Evolutionary conservation across 2,113 vertebrate species (phyloP).

Genomic region (Seriola aureovittata): DNA sequence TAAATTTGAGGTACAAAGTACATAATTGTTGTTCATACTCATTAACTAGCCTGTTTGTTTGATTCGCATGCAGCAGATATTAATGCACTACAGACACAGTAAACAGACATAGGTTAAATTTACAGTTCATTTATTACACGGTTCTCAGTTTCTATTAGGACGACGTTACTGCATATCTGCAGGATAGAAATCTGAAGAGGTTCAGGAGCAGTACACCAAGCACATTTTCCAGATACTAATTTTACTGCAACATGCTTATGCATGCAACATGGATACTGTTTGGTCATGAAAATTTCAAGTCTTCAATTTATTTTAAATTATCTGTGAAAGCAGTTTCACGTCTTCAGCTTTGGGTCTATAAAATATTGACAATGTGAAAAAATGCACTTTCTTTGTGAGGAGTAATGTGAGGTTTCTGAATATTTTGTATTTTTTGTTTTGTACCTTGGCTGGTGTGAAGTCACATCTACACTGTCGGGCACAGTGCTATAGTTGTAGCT

Average conservation of each 20-base stretch:
- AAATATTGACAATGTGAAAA: neutral
- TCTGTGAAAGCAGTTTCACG: neutral
- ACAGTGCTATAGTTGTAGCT: conserved; percentile 43
- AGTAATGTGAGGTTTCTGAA: neutral
- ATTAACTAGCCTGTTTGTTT: neutral
- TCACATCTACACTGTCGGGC: neutral
- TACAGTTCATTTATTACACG: neutral
- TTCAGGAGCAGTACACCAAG: neutral
- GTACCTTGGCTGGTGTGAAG: neutral
- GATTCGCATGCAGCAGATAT: neutral
- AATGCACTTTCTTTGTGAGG: neutral
- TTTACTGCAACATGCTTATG: neutral
- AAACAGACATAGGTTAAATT: neutral
- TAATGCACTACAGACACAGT: neutral
- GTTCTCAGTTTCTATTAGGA: neutral
- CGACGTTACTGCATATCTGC: neutral
- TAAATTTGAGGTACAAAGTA: neutral
- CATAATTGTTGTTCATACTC: neutral
- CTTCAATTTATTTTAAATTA: neutral
- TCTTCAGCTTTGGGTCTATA: neutral
- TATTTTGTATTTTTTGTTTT: neutral
- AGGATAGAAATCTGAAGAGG: neutral
- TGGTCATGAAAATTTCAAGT: neutral
- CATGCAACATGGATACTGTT: neutral
- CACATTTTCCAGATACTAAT: neutral